phyloP scores from a whole-genome alignment of 2,797 vertebrate genomes.

The Anomalospiza imberbis region DNA sequence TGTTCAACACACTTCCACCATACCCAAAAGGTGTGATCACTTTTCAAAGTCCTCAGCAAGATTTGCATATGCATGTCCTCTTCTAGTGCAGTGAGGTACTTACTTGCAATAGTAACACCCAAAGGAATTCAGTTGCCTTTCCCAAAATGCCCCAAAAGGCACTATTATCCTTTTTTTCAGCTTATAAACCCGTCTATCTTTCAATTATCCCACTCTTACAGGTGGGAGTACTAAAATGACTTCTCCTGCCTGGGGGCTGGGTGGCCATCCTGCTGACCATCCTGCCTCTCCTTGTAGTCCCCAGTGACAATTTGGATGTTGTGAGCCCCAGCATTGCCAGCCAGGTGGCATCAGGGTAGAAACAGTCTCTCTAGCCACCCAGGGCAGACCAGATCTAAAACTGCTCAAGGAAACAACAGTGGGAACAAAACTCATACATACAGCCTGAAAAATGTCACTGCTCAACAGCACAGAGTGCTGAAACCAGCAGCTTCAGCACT shows the following conservation, averaged over 20 bases:
- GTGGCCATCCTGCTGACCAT: background rate
- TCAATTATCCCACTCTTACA: no score
- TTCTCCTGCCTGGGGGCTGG: background rate
- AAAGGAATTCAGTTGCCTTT: background rate
- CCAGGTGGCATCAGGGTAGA: no score
- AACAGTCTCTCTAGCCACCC: background rate
- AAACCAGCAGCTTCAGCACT: background rate
- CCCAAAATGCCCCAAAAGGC: background rate
- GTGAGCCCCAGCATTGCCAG: background rate
- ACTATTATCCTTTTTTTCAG: background rate
- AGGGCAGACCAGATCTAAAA: background rate
- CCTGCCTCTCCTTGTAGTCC: background rate
- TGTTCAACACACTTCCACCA: background rate
- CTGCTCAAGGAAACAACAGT: background rate
- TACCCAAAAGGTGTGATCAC: rapidly evolving
- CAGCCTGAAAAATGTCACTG: background rate
- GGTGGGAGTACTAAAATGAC: background rate
- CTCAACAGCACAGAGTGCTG: background rate
- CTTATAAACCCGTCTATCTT: background rate
- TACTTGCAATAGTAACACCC: background rate
- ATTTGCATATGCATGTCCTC: background rate
- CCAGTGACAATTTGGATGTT: background rate
- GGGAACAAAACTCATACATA: background rate
- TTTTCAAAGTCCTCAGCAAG: background rate
- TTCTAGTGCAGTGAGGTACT: background rate